A percentile compares a stretch with the other conserved stretches of the same genome.
Evolutionary conservation across 2,113 vertebrate genomes (phyloP).

Genomic region (Brachyistius frenatus): DNA sequence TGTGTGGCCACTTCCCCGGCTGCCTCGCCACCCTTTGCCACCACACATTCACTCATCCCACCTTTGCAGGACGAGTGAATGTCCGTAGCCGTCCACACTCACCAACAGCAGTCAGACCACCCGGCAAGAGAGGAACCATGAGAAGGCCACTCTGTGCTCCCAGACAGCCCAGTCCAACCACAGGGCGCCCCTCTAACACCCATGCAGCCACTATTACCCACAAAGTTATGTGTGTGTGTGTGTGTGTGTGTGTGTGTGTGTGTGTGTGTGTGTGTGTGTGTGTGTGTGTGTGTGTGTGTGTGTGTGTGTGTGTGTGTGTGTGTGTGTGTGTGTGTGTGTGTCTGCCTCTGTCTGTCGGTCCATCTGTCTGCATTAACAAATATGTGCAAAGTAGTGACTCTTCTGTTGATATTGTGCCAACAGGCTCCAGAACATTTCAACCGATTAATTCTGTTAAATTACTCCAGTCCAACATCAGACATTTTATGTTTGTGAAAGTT

Average conservation of each 20-base stretch:
- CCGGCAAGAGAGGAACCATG: slow-evolving; percentile 79
- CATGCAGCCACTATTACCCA: slow-evolving; percentile 76
- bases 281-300: slow-evolving; percentile 13
- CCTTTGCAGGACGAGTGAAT: slow-evolving; percentile 73
- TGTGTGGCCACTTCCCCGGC: slow-evolving; percentile 77
- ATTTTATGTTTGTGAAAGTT: background rate
- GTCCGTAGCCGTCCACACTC: slow-evolving; percentile 68
- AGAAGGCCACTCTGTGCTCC: slow-evolving; percentile 85
- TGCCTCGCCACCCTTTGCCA: slow-evolving; percentile 65
- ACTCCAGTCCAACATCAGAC: slow-evolving; percentile 49
- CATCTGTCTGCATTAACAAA: slow-evolving; percentile 63
- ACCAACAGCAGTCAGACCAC: slow-evolving; percentile 77
- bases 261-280: slow-evolving; percentile 25
- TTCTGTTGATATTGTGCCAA: slow-evolving; percentile 68
- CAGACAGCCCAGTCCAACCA: slow-evolving; percentile 81
- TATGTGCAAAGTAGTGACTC: slow-evolving; percentile 70
- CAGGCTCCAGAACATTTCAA: slow-evolving; percentile 69
- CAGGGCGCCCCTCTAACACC: slow-evolving; percentile 85
- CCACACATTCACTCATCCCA: slow-evolving; percentile 76
- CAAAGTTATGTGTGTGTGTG: slow-evolving; percentile 49
- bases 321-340: slow-evolving; percentile 17
- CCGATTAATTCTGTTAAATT: slow-evolving; percentile 59
- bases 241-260: slow-evolving; percentile 18
- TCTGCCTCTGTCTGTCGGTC: slow-evolving; percentile 42
- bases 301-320: slow-evolving; percentile 46